Percentiles rank a stretch among this genome's conserved stretches.
Evolutionary conservation across 2,797 vertebrate species (phyloP).

Genomic region (Alauda arvensis): DNA sequence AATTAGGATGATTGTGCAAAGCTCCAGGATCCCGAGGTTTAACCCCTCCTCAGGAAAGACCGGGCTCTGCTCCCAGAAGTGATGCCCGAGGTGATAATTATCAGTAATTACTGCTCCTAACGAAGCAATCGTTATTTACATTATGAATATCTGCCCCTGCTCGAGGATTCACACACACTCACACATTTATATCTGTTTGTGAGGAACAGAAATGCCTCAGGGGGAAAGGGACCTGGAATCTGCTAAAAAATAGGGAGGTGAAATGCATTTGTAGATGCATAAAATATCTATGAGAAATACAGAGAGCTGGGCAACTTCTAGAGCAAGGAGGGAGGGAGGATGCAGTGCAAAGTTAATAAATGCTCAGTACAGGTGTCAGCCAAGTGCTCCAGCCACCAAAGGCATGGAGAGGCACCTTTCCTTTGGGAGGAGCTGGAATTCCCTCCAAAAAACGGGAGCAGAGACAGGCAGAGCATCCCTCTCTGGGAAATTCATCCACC

Average conservation of each 20-base stretch:
- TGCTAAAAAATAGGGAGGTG: background rate
- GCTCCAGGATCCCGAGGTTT: background rate
- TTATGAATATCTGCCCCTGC: background rate
- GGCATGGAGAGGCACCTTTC: background rate
- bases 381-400: background rate
- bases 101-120: background rate
- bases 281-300: background rate
- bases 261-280: background rate
- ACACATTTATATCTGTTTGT: fast-evolving
- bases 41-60: background rate
- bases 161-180: background rate
- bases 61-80: background rate
- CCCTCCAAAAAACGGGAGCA: background rate
- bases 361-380: background rate
- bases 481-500: background rate
- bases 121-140: background rate
- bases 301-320: background rate
- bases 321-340: background rate
- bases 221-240: background rate
- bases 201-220: background rate
- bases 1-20: background rate
- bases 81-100: background rate
- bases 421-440: background rate
- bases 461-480: background rate
- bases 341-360: background rate